A percentile compares a stretch with the other conserved stretches of the same genome.
These are phyloP conservation scores for Helicoverpa zea DNA, from an alignment of 1,140 invertebrate genomes.

Conservation along the genomic window DNA sequence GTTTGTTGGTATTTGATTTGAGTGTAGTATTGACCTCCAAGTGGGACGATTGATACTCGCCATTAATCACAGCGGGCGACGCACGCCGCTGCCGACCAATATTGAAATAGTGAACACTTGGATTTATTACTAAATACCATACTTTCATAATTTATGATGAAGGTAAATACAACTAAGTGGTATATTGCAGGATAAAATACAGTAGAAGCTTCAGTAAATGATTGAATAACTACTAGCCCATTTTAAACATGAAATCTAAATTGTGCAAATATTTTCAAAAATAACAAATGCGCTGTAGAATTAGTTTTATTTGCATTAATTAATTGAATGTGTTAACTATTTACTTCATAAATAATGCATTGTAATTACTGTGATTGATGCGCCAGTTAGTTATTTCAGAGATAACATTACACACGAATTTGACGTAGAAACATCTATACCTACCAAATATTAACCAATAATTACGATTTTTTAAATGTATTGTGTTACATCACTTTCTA, in stretches of 20 bases:
- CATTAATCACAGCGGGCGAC: conserved; percentile 33
- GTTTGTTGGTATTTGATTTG: conserved; percentile 8
- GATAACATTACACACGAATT: neutral
- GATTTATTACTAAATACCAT: conserved; percentile 13
- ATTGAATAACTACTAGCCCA: too few species aligned
- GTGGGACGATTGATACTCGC: conserved; percentile 22
- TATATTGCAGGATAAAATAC: too few species aligned
- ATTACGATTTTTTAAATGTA: too few species aligned
- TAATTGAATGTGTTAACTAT: neutral
- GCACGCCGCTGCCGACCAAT: conserved; percentile 5
- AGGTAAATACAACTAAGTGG: neutral
- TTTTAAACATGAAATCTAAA: too few species aligned
- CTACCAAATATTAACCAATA: too few species aligned
- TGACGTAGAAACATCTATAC: too few species aligned
- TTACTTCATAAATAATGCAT: neutral
- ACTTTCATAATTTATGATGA: neutral
- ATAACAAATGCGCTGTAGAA: too few species aligned
- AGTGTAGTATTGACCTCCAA: conserved; percentile 19
- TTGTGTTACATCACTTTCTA: neutral
- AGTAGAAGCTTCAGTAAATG: too few species aligned
- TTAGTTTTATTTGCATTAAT: conserved; percentile 5
- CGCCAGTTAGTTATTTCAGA: neutral
- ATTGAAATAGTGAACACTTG: conserved; percentile 34
- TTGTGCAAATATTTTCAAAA: too few species aligned
- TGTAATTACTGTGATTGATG: conserved; percentile 2